Conservation (phyloP, 2,113 vertebrate genomes). For the Dunckerocampus dactyliophorus region DNA sequence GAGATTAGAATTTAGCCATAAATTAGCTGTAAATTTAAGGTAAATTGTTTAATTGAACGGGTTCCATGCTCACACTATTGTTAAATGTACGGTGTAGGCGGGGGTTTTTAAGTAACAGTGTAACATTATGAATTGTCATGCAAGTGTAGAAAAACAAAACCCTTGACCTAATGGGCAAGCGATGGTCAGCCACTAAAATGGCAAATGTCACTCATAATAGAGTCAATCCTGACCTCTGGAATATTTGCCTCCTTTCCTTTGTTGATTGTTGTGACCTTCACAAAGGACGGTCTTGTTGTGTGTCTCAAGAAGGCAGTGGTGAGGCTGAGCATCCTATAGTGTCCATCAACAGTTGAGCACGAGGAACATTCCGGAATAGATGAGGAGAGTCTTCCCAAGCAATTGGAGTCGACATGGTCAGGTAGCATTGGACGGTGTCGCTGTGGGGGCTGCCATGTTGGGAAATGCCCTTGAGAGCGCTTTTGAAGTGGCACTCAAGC, state of each 20-base stretch:
- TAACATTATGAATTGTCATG: no score
- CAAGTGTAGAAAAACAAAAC: no score
- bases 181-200: slow-evolving; percentile 54
- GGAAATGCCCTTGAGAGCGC: slow-evolving; percentile 54
- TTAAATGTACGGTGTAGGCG: no score
- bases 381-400: not conserved
- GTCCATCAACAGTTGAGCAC: slow-evolving; percentile 43
- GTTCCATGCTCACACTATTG: no score
- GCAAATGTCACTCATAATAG: slow-evolving; percentile 77
- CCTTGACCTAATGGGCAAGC: not conserved
- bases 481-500: slow-evolving; percentile 49
- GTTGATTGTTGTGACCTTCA: slow-evolving; percentile 57
- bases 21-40: no score
- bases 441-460: slow-evolving; percentile 40
- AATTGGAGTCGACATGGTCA: not conserved
- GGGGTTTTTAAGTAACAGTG: no score
- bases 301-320: slow-evolving; percentile 32
- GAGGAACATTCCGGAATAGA: slow-evolving; percentile 17
- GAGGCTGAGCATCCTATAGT: slow-evolving; percentile 54
- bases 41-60: no score
- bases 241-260: slow-evolving; percentile 59
- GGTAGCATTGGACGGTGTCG: not conserved
- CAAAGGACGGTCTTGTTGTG: slow-evolving; percentile 66
- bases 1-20: no score
- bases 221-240: slow-evolving; percentile 68